phyloP scores from a whole-genome alignment of 1,140 invertebrate species.

The Leptestheria dahalacensis region DNA sequence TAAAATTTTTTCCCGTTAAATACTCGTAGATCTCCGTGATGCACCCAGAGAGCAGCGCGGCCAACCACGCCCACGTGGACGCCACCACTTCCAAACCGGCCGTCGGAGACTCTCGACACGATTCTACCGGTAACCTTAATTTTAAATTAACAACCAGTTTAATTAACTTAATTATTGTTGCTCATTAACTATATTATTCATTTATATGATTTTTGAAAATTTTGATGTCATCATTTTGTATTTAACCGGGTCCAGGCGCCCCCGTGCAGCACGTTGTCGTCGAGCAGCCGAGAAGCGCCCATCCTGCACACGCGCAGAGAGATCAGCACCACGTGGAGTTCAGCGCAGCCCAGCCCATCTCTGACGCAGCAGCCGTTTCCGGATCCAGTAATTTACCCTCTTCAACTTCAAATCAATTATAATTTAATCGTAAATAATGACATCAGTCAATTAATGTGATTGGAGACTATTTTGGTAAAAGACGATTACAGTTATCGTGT shows the following conservation, averaged over 20 bases:
- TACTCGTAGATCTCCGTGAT: conserved; percentile 18
- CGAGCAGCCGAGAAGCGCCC: conserved; percentile 18
- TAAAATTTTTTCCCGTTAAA: neutral
- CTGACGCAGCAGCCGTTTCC: conserved; percentile 27
- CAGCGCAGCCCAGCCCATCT: conserved; percentile 30
- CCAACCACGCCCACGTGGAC: neutral
- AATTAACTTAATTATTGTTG: too few relatives aligned
- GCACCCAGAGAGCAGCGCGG: conserved; percentile 12
- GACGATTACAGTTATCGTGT: too few relatives aligned
- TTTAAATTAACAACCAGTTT: too few relatives aligned
- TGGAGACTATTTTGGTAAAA: too few relatives aligned
- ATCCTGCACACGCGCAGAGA: conserved; percentile 41
- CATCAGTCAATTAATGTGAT: too few relatives aligned
- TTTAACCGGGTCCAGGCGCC: neutral
- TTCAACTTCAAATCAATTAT: too few relatives aligned
- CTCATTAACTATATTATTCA: too few relatives aligned
- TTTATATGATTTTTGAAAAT: too few relatives aligned
- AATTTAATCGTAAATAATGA: too few relatives aligned
- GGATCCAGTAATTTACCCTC: conserved; percentile 19
- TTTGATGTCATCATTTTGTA: too few relatives aligned
- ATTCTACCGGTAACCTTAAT: too few relatives aligned
- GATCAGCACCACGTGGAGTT: conserved; percentile 45
- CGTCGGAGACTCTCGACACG: too few relatives aligned
- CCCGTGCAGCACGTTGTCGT: neutral
- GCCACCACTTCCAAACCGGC: neutral